Evolutionary conservation across 2,888 invertebrate genomes (phyloP), one percentile per base, ranked within the genome.

Genomic region (Apoda limacodes): DNA sequence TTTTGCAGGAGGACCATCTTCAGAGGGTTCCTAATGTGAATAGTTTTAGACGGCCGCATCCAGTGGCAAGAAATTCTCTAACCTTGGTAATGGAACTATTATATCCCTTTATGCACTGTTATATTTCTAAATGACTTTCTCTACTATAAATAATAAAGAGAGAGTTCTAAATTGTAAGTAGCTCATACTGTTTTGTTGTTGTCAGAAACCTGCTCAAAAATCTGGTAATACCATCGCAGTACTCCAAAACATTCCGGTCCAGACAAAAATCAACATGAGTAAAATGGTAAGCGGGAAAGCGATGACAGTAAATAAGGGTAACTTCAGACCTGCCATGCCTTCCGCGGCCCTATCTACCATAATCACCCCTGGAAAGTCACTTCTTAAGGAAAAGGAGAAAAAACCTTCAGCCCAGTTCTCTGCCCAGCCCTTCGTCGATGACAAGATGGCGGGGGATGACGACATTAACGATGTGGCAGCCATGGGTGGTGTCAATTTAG

Each of bases 381-480:
- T 87, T 17, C 76, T 86, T 44, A 90, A 88, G 71, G 92, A 92
- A 48, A 91, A 90, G 57, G 90, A 91, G 52, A 92, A 90, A 66
- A 88, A 88, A 54, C 69, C 83, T 0, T 39, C 59, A 0, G 46
- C 50, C 14, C 64, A 60, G 40, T 67, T 53, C 43, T 46, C 46
- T 46, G 64, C 59, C 43, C 75, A 56, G 33, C 60, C 64, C 9
- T 75, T 59, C 37, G 63, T 50, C 0, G 74, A 82, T 58, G 83
- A 80, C 63, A 83, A 76, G 60, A 83, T 75, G 75, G 84, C 85
- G 39, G 94, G 93, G 23, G 95, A 96, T 56, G 97, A 97, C 62
- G 97, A 98, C 65, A 96, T 98, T 55, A 98, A 98, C 60, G 98
- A 98, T 78, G 98, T 98, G 9, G 97, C 98, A 15, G 96, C 98